Percentiles rank a stretch among this genome's conserved stretches.
phyloP scores from a whole-genome alignment of 37 sponge, comb jelly and placozoan genomes.

The Bolinopsis microptera region DNA sequence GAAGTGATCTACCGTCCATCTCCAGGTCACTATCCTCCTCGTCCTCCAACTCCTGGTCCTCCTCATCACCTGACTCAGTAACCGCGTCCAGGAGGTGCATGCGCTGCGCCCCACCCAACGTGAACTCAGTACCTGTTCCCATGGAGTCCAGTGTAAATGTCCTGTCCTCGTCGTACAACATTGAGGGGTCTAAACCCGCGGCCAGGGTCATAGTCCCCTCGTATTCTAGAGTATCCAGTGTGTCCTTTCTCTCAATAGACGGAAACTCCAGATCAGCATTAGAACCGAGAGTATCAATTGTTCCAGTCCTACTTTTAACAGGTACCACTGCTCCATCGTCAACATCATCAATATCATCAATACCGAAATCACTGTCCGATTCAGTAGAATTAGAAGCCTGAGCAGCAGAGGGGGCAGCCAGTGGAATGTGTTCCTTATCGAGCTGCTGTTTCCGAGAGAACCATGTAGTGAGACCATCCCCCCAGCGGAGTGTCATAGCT shows the following conservation, averaged over 20 bases:
- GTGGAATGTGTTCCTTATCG: not conserved
- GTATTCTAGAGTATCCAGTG: not conserved
- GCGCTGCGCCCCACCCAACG: conserved; percentile 29
- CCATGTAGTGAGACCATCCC: not conserved
- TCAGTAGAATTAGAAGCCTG: conserved; percentile 3
- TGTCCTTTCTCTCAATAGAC: conserved; percentile 18
- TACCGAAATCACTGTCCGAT: conserved; percentile 64
- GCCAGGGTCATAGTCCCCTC: conserved; percentile 19
- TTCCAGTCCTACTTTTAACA: not conserved
- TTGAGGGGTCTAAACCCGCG: conserved; percentile 10
- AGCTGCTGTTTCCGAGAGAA: not conserved
- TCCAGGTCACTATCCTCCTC: not conserved
- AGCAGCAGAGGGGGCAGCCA: not conserved
- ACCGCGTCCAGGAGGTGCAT: conserved; percentile 50
- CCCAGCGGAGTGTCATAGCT: not conserved
- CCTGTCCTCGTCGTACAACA: conserved; percentile 16
- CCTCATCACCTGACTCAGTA: conserved; percentile 3
- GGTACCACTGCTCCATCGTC: not conserved
- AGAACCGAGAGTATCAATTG: not conserved
- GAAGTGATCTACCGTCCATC: not conserved
- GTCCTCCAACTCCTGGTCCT: not conserved
- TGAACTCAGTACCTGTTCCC: conserved; percentile 14
- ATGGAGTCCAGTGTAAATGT: conserved; percentile 56
- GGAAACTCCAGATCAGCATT: conserved; percentile 30
- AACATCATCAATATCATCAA: conserved; percentile 50